These are phyloP conservation scores for Atractosteus spatula DNA, from an alignment of 2,113 vertebrate species.

Conservation along the genomic window DNA sequence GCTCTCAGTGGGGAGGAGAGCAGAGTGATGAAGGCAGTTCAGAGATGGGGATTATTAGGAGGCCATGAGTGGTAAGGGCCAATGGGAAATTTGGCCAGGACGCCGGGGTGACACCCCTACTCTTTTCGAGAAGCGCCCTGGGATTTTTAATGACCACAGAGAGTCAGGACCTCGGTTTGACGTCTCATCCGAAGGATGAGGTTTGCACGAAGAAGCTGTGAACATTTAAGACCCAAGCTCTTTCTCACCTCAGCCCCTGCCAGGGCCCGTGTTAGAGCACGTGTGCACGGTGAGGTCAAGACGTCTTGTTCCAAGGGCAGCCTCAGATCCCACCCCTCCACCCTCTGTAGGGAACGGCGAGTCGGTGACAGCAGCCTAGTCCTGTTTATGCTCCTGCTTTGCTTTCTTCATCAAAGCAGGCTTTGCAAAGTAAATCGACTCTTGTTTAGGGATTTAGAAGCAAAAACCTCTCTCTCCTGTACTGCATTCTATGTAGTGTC, in stretches of 20 bases:
- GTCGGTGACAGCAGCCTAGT: constrained; percentile 51
- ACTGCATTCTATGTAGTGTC: constrained; percentile 41
- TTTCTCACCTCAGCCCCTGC: constrained; percentile 49
- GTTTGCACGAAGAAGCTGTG: constrained; percentile 72
- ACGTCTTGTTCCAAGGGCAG: constrained; percentile 51
- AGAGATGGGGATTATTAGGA: no score
- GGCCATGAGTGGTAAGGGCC: no score
- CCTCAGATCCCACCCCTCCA: constrained; percentile 46
- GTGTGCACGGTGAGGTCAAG: constrained; percentile 44
- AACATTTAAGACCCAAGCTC: constrained; percentile 61
- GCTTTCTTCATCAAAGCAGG: constrained; percentile 58
- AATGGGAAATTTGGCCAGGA: no score
- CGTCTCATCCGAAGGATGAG: no score
- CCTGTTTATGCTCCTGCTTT: constrained; percentile 32
- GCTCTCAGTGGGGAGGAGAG: no score
- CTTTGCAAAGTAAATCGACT: constrained; percentile 48
- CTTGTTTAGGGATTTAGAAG: constrained; percentile 53
- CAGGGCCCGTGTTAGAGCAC: constrained; percentile 25
- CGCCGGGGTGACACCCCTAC: no score
- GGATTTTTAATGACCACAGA: no score
- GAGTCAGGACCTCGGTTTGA: no score
- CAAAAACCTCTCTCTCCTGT: constrained; percentile 35
- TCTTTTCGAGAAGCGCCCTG: no score
- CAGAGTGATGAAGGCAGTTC: no score
- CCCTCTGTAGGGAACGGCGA: constrained; percentile 49